Base-by-base conservation (phyloP, 2,888 invertebrate species). In the Crossocerus cetratus region DNA sequence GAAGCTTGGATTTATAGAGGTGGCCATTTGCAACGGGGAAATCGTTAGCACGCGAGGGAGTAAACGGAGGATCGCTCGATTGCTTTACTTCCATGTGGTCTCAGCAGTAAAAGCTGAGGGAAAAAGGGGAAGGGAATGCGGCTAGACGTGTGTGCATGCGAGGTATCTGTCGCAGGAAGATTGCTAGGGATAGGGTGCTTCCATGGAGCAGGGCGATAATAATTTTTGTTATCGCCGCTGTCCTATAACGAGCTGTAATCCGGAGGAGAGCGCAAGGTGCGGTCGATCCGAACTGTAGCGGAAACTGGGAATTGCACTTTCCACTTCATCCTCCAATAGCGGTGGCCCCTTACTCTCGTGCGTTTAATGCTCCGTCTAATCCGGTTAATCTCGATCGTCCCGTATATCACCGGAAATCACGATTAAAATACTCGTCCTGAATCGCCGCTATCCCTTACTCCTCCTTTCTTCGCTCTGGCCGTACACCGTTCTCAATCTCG, bases 241-340 rank as follows among this genome's bases (percentile, higher is more conserved):
- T 64, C 63, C 72, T 32, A 44, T 62, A 72, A 65, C 67, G 56
- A 58, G 60, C 59, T 43, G 49, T 62, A 66, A 64, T 74, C 69
- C 60, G 42, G 45, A 23, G 21, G 14, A n/a, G n/a, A 32, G 32
- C 8, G 32, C 23, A 16, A 20, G 63, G 63, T 44, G 62, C 62
- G 70, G 62, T 60, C 69, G 69, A 61, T 72, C 60, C 69, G 70
- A 65, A 70, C 74, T 70, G 63, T 69, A 72, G 69, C 64, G 57
- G 72, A 68, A 72, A 67, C 69, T 74, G 74, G 69, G 66, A 74
- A 78, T 76, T 73, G 71, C 71, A 71, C 73, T 74, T 74, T 74
- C 74, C 72, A 69, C 54, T 56, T 56, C 55, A 45, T 57, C 68
- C 49, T 62, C 22, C 22, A 32, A 1, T 5, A 11, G 32, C 32